Base-by-base conservation (phyloP, 2,797 vertebrate genomes). In the Schizopygopsis pylzovi region DNA sequence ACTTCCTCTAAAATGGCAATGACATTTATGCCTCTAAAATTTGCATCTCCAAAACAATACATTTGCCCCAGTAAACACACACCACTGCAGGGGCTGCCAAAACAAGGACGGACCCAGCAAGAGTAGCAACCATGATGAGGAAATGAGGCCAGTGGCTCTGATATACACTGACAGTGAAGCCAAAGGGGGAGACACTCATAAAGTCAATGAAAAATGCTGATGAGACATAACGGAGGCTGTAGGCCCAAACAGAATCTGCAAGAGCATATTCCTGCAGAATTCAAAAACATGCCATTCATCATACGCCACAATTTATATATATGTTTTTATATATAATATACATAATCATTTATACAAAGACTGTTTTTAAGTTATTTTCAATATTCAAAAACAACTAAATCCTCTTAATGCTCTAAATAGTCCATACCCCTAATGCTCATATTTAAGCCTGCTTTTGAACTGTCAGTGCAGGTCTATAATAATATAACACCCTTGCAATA, bases 161-260 rank as follows among this genome's bases (percentile, higher is more conserved):
- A 63, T 65, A 52, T 43, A 76, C 1, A 76, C 43, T 39, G 71
- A 83, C 72, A 83, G 28, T 18, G 22, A 83, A 76, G 59, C 59
- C 43, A 65, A 65, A 65, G 28, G 52, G 8, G n/a, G 16, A 78
- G 6, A 25, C 16, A 8, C 10, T 65, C 41, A 79, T 65, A 65
- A 79, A 79, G 25, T 20, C 25, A 61, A 79, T 59, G 22, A 59
- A 59, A 22, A 78, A 41, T n/a, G 0, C 43, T 41, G 12, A 78
- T 2, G 54, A 10, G 37, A 43, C 11, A 77, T 39, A 39, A 56
- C 56, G 52, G 28, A 20, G 18, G 45, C 15, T 10, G 25, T 33
- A 72, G 70, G 22, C 41, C 11, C 43, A 73, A 13, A 73, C 13
- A 73, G 6, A 9, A 71, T 39, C 20, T 52, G 47, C 4, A 79